phyloP scores from a whole-genome alignment of 2,888 invertebrate genomes.

The Nowickia ferox region DNA sequence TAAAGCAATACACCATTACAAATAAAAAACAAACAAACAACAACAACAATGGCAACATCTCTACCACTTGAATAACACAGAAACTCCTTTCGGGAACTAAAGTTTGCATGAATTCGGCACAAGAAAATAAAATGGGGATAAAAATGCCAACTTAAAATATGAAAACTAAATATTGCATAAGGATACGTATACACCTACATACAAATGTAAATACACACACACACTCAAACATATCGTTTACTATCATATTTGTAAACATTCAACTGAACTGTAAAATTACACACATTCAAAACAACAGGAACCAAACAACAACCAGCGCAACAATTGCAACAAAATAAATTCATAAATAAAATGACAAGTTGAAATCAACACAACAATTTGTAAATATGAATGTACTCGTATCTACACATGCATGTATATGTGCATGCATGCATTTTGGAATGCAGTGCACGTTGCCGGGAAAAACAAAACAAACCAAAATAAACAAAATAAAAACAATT shows the following conservation, averaged over 20 bases:
- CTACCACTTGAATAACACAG: constrained; percentile 59
- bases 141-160: constrained; percentile 54
- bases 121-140: constrained; percentile 20
- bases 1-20: constrained; percentile 31
- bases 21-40: constrained; percentile 20
- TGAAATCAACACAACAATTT: constrained; percentile 71
- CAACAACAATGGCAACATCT: constrained; percentile 54
- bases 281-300: constrained; percentile 29
- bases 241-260: constrained; percentile 46
- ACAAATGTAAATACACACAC: not conserved
- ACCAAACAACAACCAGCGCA: constrained; percentile 34
- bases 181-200: not conserved
- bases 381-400: constrained; percentile 31
- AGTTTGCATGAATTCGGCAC: constrained; percentile 34
- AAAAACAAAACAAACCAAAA: constrained; percentile 19
- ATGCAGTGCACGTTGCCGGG: constrained; percentile 58
- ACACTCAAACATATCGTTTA: not conserved
- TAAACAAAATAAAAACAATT: constrained; percentile 52
- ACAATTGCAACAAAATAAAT: constrained; percentile 46
- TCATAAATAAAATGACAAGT: constrained; percentile 70
- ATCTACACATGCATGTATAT: too few relatives aligned
- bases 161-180: constrained; percentile 36
- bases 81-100: constrained; percentile 67
- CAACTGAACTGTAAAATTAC: constrained; percentile 36
- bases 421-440: constrained; percentile 33